Conservation (phyloP, 2,888 invertebrate species). For the Pandemis corylana region DNA sequence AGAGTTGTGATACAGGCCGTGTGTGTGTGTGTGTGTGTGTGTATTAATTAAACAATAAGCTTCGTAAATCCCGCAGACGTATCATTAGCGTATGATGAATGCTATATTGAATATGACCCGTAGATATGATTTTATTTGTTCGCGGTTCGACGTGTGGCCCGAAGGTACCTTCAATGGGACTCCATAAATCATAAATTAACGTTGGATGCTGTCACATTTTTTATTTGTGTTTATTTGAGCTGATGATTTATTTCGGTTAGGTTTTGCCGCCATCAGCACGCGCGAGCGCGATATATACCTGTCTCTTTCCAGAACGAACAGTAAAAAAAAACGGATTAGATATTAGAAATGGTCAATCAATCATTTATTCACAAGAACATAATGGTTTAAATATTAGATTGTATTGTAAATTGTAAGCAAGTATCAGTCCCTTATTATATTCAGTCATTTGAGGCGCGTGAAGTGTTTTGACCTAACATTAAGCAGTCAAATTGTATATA, state of each 20-base stretch:
- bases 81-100: not conserved
- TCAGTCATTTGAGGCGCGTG: too few species aligned
- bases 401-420: too few species aligned
- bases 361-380: too few species aligned
- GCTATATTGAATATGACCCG: not conserved
- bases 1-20: too few species aligned
- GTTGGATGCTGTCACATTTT: not conserved
- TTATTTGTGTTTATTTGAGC: not conserved
- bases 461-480: too few species aligned
- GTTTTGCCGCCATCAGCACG: too few species aligned
- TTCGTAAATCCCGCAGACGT: not conserved
- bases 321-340: too few species aligned
- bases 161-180: not conserved
- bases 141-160: not conserved
- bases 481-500: too few species aligned
- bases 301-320: not conserved
- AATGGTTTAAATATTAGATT: too few species aligned
- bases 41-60: not conserved
- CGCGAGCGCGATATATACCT: not conserved
- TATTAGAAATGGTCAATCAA: too few species aligned
- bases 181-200: constrained; percentile 2
- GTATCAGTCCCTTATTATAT: too few species aligned
- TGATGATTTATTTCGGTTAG: not conserved
- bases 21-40: too few species aligned
- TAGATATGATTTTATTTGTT: not conserved